Evolutionary conservation across 2,888 invertebrate species (phyloP).

Genomic region (Nipponacmea schrenckii): DNA sequence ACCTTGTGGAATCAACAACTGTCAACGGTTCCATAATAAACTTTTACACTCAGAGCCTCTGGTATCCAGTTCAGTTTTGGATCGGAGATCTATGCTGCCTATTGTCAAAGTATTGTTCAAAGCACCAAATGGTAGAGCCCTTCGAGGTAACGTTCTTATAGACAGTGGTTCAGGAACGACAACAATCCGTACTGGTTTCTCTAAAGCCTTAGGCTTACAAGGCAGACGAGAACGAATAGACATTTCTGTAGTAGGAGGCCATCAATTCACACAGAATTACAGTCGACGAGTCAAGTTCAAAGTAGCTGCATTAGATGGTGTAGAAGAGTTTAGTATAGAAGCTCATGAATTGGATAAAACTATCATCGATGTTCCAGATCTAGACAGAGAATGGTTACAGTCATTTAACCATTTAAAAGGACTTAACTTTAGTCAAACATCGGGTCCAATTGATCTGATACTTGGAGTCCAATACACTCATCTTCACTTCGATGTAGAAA

Average conservation of each 20-base stretch:
- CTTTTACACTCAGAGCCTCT: neutral
- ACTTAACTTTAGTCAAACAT: neutral
- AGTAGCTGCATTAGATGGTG: neutral
- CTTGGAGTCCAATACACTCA: neutral
- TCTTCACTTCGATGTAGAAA: neutral
- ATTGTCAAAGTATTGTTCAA: neutral
- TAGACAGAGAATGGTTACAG: neutral
- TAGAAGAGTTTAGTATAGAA: constrained; percentile 2
- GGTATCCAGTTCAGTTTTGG: neutral
- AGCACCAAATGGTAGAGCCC: neutral
- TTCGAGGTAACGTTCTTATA: neutral
- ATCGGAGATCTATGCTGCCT: neutral
- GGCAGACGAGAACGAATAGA: neutral
- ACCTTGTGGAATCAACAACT: neutral
- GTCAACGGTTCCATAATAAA: neutral
- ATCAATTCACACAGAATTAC: neutral
- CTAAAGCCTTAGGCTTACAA: neutral
- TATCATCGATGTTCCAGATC: neutral
- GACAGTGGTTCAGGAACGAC: neutral
- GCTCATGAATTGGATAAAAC: neutral
- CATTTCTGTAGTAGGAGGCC: neutral
- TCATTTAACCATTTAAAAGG: neutral
- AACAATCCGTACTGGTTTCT: neutral
- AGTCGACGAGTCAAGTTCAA: neutral
- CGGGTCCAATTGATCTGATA: neutral